A percentile compares a stretch with the other conserved stretches of the same genome.
These are phyloP conservation scores for Archilochus colubris DNA, from an alignment of 2,113 vertebrate species.

Conservation along the genomic window DNA sequence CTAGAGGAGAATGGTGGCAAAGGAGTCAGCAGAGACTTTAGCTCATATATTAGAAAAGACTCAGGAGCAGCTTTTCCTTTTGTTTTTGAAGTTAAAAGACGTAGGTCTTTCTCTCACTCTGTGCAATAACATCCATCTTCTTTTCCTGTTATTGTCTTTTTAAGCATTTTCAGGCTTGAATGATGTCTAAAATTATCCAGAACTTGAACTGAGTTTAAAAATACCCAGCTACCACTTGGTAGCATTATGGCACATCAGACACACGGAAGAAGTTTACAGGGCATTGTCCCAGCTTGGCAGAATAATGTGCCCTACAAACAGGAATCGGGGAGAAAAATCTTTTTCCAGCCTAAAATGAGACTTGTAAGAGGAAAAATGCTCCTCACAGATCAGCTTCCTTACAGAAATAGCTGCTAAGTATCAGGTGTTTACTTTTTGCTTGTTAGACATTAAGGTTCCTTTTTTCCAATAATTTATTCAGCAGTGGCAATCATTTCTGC, in stretches of 20 bases:
- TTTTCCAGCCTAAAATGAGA: not conserved
- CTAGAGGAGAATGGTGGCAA: not conserved
- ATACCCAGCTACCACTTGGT: accelerated
- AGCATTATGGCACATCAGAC: not conserved
- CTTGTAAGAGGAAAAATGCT: not conserved
- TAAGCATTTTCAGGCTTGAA: not conserved
- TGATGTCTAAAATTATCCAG: not conserved
- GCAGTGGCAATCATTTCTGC: not conserved
- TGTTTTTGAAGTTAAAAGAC: not conserved
- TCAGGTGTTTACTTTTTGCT: not conserved
- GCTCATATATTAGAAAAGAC: not conserved
- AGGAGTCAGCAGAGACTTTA: not conserved
- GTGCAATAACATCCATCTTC: not conserved
- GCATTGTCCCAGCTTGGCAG: not conserved
- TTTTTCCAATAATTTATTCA: not conserved
- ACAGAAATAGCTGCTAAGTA: not conserved
- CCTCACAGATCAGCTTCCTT: not conserved
- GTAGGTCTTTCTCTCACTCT: not conserved
- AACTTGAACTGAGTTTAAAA: not conserved
- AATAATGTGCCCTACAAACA: not conserved
- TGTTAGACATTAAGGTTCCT: not conserved
- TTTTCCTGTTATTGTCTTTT: not conserved
- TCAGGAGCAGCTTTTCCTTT: not conserved
- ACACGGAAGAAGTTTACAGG: not conserved
- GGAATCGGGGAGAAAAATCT: not conserved